phyloP scores from a whole-genome alignment of 30 jellyfish, hydroid and myxozoan species.

The Hydractinia symbiolongicarpus region DNA sequence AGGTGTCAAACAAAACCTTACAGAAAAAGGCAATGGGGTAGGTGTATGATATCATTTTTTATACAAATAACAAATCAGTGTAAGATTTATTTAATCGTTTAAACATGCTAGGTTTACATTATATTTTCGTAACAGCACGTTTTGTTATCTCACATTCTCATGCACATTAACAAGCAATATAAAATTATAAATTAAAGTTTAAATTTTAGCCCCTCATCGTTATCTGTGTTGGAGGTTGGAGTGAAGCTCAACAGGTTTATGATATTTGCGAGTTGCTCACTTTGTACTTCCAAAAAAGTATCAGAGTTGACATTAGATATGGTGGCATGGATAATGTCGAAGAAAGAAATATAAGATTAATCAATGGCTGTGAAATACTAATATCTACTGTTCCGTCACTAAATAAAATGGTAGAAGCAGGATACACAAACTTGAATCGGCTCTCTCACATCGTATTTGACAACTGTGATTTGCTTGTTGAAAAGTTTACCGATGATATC shows the following conservation, averaged over 20 bases:
- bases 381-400: constrained; percentile 63
- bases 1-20: constrained; percentile 18
- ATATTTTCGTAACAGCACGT: background rate
- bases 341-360: constrained; percentile 49
- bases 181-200: background rate
- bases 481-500: constrained; percentile 60
- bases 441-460: constrained; percentile 73
- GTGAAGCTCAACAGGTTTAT: constrained; percentile 41
- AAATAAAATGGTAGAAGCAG: constrained; percentile 32
- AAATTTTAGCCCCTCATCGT: constrained; percentile 54
- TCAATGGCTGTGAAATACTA: constrained; percentile 85
- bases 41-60: constrained; percentile 15
- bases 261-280: constrained; percentile 43
- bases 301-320: constrained; percentile 46
- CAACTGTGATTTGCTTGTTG: constrained; percentile 57
- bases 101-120: background rate
- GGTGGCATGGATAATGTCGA: constrained; percentile 65
- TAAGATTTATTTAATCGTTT: background rate
- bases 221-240: constrained; percentile 60
- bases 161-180: background rate
- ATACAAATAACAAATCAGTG: background rate
- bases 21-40: constrained; percentile 83
- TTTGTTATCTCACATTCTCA: background rate
- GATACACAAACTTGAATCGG: constrained; percentile 67
- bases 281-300: constrained; percentile 29